A percentile compares a stretch with the other conserved stretches of the same genome.
These are phyloP conservation scores for Siphlonurus alternatus DNA, from an alignment of 2,888 invertebrate species.

Conservation along the genomic window DNA sequence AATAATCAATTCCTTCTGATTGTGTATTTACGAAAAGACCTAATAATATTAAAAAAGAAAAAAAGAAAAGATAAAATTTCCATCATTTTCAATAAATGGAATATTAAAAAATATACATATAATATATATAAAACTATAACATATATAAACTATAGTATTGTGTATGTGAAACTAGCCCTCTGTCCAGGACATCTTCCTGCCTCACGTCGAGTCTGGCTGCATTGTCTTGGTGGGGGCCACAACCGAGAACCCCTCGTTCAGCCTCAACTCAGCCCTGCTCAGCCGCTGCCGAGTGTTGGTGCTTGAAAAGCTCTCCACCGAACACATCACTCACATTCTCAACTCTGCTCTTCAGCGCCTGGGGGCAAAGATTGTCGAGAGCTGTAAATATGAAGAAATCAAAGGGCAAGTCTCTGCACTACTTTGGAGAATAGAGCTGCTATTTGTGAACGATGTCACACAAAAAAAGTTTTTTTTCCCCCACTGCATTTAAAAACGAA, in stretches of 20 bases:
- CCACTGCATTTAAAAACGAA: too few relatives aligned
- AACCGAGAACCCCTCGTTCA: constrained; percentile 78
- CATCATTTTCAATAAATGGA: too few relatives aligned
- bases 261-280: constrained; percentile 58
- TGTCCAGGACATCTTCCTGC: constrained; percentile 48
- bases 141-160: too few relatives aligned
- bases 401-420: not conserved
- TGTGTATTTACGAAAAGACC: too few relatives aligned
- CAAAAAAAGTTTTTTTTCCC: not conserved
- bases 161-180: not conserved
- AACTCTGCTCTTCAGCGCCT: constrained; percentile 34
- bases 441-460: not conserved
- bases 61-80: too few relatives aligned
- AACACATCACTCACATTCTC: constrained; percentile 43
- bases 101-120: too few relatives aligned
- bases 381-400: not conserved
- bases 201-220: constrained; percentile 64
- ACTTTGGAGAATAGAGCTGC: not conserved
- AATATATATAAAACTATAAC: too few relatives aligned
- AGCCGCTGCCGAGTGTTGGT: constrained; percentile 63
- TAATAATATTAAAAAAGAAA: too few relatives aligned
- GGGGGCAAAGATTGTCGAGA: constrained; percentile 17
- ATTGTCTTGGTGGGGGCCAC: constrained; percentile 66
- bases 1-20: too few relatives aligned
- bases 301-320: constrained; percentile 45